Evolutionary conservation across 1,140 invertebrate genomes (phyloP).

Genomic region (Microplitis mediator): DNA sequence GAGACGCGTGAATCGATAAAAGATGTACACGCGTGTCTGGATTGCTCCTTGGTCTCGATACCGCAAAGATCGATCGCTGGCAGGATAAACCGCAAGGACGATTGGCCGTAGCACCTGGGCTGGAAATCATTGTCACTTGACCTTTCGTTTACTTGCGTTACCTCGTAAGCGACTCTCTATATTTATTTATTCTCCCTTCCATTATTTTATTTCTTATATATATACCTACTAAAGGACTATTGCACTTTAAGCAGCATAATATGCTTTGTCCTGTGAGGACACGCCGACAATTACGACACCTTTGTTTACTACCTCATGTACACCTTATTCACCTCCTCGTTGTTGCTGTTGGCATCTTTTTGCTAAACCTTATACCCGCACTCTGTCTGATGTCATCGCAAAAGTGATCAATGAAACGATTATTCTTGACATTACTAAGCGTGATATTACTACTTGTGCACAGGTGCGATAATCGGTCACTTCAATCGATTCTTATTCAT

Average conservation of each 20-base stretch:
- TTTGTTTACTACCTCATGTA: not conserved
- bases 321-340: not conserved
- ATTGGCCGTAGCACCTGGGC: not conserved
- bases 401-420: not conserved
- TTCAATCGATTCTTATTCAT: not conserved
- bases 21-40: not conserved
- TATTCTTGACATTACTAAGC: not conserved
- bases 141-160: not conserved
- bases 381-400: not conserved
- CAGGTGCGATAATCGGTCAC: not conserved
- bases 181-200: not conserved
- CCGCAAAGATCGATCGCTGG: not conserved
- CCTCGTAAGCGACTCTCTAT: not conserved
- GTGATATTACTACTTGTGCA: not conserved
- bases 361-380: not conserved
- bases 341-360: not conserved
- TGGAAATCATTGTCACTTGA: slow-evolving; percentile 1
- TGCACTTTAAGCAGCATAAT: not conserved
- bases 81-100: not conserved
- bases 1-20: not conserved
- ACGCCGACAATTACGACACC: slow-evolving; percentile 2
- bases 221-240: not conserved
- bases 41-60: not conserved
- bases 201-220: not conserved
- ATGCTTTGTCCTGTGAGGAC: not conserved